Evolutionary conservation across 1,140 invertebrate species (phyloP).

Genomic region (Andricus grossulariae): DNA sequence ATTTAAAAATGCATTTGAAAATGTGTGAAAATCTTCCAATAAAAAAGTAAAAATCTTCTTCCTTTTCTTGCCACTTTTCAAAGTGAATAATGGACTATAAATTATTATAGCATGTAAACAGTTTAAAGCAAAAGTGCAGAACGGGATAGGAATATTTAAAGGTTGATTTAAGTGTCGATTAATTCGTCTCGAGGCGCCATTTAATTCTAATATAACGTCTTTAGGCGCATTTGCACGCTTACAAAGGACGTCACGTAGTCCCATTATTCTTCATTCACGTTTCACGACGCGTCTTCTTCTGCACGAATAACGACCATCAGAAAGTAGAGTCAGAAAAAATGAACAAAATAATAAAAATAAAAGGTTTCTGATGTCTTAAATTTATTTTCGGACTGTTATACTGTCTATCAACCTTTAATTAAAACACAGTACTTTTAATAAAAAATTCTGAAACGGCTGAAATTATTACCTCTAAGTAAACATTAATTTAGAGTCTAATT

Average conservation of each 20-base stretch:
- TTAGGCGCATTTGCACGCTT: constrained; percentile 11
- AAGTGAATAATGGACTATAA: constrained; percentile 1
- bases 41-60: neutral
- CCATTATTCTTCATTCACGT: constrained; percentile 28
- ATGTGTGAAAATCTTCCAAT: neutral
- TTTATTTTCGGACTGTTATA: neutral
- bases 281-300: constrained; percentile 21
- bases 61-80: neutral
- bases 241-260: constrained; percentile 25
- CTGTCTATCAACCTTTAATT: neutral
- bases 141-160: constrained; percentile 17
- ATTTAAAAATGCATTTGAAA: neutral
- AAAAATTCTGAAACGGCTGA: neutral
- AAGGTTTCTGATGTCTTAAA: neutral
- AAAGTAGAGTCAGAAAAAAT: neutral
- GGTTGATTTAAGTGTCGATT: constrained; percentile 31
- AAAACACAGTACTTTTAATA: neutral
- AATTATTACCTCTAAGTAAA: constrained; percentile 9
- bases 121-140: neutral
- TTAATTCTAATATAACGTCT: constrained; percentile 30
- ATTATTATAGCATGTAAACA: constrained; percentile 5
- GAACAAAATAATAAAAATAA: neutral
- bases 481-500: constrained; percentile 21
- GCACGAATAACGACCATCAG: constrained; percentile 26
- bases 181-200: constrained; percentile 16